Conservation (phyloP, 2,888 invertebrate species). For the Chirona hameri region DNA sequence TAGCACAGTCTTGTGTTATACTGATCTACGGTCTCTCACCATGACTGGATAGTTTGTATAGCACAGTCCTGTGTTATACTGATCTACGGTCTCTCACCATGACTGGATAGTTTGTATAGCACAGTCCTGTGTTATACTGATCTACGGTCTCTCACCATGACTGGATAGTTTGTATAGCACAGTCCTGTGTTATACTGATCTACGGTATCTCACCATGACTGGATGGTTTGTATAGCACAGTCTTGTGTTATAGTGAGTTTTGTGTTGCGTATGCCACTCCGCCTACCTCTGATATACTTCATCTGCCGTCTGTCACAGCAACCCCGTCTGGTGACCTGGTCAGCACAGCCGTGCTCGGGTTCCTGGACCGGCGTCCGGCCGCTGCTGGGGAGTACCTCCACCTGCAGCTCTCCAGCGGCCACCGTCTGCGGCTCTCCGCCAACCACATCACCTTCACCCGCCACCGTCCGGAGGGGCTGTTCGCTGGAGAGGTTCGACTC, state of each 20-base stretch:
- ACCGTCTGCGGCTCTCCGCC: neutral
- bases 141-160: too few species aligned
- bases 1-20: too few species aligned
- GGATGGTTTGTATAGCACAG: too few species aligned
- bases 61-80: too few species aligned
- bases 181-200: too few species aligned
- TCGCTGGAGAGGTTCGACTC: neutral
- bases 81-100: too few species aligned
- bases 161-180: too few species aligned
- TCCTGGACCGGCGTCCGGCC: neutral
- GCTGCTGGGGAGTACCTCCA: neutral
- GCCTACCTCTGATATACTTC: neutral
- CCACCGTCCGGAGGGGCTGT: neutral
- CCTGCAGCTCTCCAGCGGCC: neutral
- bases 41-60: too few species aligned
- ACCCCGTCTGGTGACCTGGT: neutral
- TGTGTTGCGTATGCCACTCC: neutral
- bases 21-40: too few species aligned
- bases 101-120: too few species aligned
- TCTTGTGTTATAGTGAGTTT: neutral
- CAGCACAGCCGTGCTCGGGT: neutral
- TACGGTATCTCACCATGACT: neutral
- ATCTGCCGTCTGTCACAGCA: neutral
- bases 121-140: too few species aligned
- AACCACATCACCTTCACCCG: conserved; percentile 11